A percentile compares a stretch with the other conserved stretches of the same genome.
Conservation (phyloP, 2,797 vertebrate species). For the Sebastes taczanowskii region DNA sequence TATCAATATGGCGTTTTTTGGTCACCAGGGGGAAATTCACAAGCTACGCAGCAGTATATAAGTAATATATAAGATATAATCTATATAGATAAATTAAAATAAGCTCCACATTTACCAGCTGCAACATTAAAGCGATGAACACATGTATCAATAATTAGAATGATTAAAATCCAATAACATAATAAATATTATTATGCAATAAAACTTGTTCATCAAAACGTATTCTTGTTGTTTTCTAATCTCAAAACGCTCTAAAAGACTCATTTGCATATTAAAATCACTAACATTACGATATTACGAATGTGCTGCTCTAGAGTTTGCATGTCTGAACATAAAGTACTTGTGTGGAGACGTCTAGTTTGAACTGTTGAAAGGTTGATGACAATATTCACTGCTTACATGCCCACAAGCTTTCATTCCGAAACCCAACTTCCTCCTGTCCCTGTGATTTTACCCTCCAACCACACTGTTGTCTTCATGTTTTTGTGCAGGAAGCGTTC, state of each 20-base stretch:
- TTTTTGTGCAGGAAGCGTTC: not conserved
- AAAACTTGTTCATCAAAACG: not conserved
- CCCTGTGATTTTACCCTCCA: constrained; percentile 15
- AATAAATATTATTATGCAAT: not conserved
- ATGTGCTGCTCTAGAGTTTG: not conserved
- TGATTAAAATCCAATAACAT: not conserved
- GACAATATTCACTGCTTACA: constrained; percentile 17
- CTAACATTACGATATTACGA: not conserved
- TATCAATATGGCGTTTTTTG: not conserved
- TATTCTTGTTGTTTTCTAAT: not conserved
- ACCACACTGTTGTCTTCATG: constrained; percentile 1
- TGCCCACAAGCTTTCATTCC: constrained; percentile 31
- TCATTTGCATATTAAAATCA: not conserved
- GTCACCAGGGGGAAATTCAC: not conserved
- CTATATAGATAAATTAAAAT: not conserved
- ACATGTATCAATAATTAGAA: not conserved
- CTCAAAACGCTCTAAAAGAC: not conserved
- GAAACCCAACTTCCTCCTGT: constrained; percentile 25
- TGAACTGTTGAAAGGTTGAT: constrained; percentile 29
- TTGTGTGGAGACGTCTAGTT: not conserved
- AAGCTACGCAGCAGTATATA: not conserved
- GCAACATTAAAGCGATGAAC: not conserved
- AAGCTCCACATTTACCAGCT: not conserved
- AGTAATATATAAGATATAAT: not conserved
- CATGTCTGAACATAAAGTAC: not conserved